phyloP scores from a whole-genome alignment of 30 jellyfish, hydroid and myxozoan species.

The Cassiopea andromeda region DNA sequence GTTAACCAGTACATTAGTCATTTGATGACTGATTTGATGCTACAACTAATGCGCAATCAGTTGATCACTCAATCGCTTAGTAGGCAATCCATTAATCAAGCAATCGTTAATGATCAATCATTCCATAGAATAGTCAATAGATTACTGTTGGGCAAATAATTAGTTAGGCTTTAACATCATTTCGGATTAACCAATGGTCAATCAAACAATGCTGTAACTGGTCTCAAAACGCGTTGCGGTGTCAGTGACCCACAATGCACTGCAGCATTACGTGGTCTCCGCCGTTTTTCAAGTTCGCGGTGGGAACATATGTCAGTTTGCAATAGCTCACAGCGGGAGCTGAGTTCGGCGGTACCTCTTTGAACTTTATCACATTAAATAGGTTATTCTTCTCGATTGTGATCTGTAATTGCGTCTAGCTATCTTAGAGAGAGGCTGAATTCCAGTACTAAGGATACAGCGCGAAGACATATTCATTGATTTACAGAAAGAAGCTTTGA shows the following conservation, averaged over 20 bases:
- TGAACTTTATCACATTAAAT: constrained; percentile 84
- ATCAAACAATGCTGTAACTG: neutral
- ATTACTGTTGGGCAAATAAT: too few species aligned
- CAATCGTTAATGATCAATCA: neutral
- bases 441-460: constrained; percentile 48
- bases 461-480: constrained; percentile 21
- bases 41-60: neutral
- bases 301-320: constrained; percentile 96
- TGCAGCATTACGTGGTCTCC: constrained; percentile 72
- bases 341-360: constrained; percentile 87
- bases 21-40: neutral
- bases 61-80: neutral
- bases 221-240: neutral
- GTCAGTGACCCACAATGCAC: constrained; percentile 81
- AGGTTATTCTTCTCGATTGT: constrained; percentile 79
- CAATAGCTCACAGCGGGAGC: constrained; percentile 92
- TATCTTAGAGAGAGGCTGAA: constrained; percentile 72
- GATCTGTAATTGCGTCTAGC: constrained; percentile 83
- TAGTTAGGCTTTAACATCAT: too few species aligned
- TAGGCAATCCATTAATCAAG: neutral
- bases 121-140: neutral
- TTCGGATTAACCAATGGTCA: too few species aligned
- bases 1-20: neutral
- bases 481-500: neutral
- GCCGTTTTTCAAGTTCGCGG: constrained; percentile 95